phyloP scores from a whole-genome alignment of 2,113 vertebrate species.

The Stercorarius parasiticus region DNA sequence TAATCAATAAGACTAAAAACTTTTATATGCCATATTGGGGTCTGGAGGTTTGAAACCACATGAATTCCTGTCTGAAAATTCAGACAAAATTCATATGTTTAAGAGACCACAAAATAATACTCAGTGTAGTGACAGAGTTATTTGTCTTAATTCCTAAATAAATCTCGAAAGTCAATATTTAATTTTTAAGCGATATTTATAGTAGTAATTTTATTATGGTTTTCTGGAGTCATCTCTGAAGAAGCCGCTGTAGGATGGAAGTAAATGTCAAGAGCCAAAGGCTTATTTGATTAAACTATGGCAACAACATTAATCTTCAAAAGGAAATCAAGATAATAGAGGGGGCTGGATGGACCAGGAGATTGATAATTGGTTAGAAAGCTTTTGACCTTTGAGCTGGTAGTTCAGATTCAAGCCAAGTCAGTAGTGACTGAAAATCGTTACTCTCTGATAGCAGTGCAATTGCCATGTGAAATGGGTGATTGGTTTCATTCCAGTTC shows the following conservation, averaged over 20 bases:
- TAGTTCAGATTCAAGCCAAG: constrained; percentile 40
- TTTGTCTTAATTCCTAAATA: neutral
- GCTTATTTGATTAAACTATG: constrained; percentile 55
- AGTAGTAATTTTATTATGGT: neutral
- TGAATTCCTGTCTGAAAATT: neutral
- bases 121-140: neutral
- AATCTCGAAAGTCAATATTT: constrained; percentile 8
- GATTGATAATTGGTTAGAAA: constrained; percentile 57
- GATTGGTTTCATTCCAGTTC: constrained; percentile 35
- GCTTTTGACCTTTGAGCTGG: constrained; percentile 26
- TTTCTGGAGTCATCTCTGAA: neutral
- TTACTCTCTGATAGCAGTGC: constrained; percentile 4
- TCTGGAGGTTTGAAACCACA: neutral
- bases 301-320: constrained; percentile 41
- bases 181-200: neutral
- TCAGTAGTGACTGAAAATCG: constrained; percentile 52
- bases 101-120: neutral
- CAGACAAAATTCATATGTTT: neutral
- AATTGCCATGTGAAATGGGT: constrained; percentile 17
- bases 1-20: neutral
- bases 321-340: constrained; percentile 52
- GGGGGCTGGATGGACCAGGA: constrained; percentile 25
- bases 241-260: neutral
- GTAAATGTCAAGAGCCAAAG: constrained; percentile 36
- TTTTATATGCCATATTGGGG: neutral